These are phyloP conservation scores for Dolichotis patagonum DNA, from an alignment of 2,113 vertebrate species.

Conservation along the genomic window DNA sequence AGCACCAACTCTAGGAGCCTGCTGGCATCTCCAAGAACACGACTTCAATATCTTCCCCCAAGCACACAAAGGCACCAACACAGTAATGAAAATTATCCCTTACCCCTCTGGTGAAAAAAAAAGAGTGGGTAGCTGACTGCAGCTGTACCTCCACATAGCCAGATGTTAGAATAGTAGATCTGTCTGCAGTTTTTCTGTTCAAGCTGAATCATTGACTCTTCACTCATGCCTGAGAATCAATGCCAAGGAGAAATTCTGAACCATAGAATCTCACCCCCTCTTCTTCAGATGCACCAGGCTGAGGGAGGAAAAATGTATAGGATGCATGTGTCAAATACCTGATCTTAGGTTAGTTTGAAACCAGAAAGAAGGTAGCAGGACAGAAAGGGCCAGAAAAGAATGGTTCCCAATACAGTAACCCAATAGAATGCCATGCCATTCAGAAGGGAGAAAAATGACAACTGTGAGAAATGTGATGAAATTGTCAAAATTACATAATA, in stretches of 20 bases:
- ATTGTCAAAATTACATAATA: conserved; percentile 31
- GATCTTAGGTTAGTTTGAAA: neutral
- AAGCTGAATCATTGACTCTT: conserved; percentile 56
- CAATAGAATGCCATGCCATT: neutral
- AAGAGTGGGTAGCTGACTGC: conserved; percentile 40
- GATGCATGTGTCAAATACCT: neutral
- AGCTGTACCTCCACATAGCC: conserved; percentile 63
- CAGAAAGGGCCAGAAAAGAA: neutral
- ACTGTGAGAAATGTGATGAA: neutral
- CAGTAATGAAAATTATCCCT: conserved; percentile 3
- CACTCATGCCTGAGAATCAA: conserved; percentile 5
- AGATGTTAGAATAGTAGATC: conserved; percentile 70
- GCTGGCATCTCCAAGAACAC: neutral
- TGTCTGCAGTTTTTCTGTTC: conserved; percentile 74
- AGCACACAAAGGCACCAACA: neutral
- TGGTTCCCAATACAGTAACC: neutral
- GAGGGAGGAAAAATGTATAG: neutral
- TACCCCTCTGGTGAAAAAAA: conserved; percentile 46
- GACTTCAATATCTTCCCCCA: neutral
- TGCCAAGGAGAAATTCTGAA: conserved; percentile 62
- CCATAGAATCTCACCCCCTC: neutral
- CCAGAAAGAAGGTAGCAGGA: neutral
- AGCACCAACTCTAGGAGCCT: neutral
- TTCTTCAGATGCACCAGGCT: neutral
- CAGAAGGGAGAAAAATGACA: neutral